A percentile compares a stretch with the other conserved stretches of the same genome.
Conservation (phyloP, 2,888 invertebrate genomes). For the Cephus nigrinus region DNA sequence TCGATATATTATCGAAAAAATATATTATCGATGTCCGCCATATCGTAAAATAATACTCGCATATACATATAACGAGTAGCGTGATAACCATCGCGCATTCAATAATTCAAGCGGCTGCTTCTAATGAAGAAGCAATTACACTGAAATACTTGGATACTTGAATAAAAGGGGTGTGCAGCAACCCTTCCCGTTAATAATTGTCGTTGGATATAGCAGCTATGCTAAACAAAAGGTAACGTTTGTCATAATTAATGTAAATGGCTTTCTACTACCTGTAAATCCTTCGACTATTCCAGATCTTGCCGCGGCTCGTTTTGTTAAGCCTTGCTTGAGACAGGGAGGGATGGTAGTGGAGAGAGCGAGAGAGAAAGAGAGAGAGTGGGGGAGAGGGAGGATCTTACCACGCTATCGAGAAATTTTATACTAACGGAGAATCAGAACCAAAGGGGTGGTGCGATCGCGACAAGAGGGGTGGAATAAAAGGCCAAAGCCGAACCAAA, state of each 20-base stretch:
- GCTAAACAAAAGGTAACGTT: neutral
- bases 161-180: neutral
- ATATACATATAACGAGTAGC: neutral
- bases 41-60: neutral
- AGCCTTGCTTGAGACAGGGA: neutral
- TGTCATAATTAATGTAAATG: neutral
- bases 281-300: too few species aligned
- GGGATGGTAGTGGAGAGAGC: conserved; percentile 11
- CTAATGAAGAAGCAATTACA: neutral
- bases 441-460: neutral
- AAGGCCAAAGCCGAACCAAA: neutral
- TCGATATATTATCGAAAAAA: too few species aligned
- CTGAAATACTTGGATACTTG: neutral
- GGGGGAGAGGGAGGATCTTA: neutral
- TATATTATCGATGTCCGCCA: neutral
- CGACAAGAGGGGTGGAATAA: neutral
- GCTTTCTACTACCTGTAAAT: neutral
- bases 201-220: neutral
- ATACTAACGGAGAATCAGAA: neutral
- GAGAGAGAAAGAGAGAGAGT: neutral
- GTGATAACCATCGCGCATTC: neutral
- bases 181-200: neutral
- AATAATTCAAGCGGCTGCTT: neutral
- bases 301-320: too few species aligned
- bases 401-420: neutral